phyloP scores from a whole-genome alignment of 2,113 vertebrate genomes.

The Stomatorhinus ivindoensis region DNA sequence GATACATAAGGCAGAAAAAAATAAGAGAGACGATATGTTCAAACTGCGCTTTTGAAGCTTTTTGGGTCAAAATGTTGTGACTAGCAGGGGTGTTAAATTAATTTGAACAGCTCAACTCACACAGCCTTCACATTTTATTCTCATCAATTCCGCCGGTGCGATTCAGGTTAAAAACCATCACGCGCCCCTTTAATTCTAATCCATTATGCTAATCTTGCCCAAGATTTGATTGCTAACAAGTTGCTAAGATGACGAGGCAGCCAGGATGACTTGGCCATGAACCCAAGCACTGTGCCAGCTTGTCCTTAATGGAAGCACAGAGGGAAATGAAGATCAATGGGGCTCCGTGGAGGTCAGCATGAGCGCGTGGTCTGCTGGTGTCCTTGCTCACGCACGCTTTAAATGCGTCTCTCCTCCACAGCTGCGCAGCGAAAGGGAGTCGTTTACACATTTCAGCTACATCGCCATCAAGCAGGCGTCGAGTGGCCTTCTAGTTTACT shows the following conservation, averaged over 20 bases:
- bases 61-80: neutral
- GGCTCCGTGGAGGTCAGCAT: slow-evolving; percentile 2
- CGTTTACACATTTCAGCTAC: neutral
- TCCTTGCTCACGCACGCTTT: neutral
- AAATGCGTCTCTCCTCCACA: neutral
- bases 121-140: neutral
- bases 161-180: neutral
- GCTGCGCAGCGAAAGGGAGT: neutral
- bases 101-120: neutral
- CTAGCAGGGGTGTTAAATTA: neutral
- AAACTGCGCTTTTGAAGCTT: neutral
- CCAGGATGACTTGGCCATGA: neutral
- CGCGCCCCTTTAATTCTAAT: neutral
- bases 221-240: neutral
- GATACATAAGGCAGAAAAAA: neutral
- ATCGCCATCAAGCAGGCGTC: neutral
- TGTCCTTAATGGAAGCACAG: neutral
- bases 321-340: neutral
- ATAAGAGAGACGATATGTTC: neutral
- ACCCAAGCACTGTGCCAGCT: neutral
- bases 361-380: neutral
- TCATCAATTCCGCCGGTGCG: neutral
- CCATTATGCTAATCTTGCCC: neutral
- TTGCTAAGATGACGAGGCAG: neutral
- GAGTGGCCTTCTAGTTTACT: neutral